Conservation (phyloP, 2,888 invertebrate genomes). For the Idaea dimidiata region DNA sequence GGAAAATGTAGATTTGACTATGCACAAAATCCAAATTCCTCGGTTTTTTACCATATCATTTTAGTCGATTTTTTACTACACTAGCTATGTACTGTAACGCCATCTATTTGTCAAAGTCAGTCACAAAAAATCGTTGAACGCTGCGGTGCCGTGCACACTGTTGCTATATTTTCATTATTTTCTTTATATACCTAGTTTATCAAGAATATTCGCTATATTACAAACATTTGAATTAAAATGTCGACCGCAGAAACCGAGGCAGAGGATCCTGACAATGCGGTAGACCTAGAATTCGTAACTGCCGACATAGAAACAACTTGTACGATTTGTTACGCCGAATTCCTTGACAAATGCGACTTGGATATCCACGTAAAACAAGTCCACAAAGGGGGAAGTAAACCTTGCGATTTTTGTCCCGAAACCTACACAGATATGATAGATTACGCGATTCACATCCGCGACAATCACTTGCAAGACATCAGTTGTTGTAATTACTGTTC, state of each 20-base stretch:
- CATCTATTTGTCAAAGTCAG: not conserved
- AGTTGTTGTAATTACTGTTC: conserved; percentile 49
- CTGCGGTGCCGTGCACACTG: not conserved
- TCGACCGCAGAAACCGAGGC: conserved; percentile 7
- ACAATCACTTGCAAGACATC: conserved; percentile 43
- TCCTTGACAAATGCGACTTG: conserved; percentile 59
- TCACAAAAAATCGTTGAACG: not conserved
- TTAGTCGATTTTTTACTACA: too few species aligned
- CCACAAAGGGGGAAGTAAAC: conserved; percentile 31
- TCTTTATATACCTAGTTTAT: not conserved
- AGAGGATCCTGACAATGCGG: not conserved
- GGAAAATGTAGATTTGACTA: too few species aligned
- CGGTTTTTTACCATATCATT: too few species aligned
- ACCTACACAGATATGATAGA: conserved; percentile 37
- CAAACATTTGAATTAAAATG: conserved; percentile 8
- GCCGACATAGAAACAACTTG: conserved; percentile 49
- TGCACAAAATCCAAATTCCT: too few species aligned
- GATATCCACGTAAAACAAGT: conserved; percentile 50
- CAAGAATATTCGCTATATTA: not conserved
- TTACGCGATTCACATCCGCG: conserved; percentile 51
- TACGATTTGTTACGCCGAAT: conserved; percentile 53
- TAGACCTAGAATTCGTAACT: conserved; percentile 15
- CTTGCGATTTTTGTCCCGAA: conserved; percentile 49
- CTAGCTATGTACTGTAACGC: too few species aligned
- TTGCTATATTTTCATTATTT: not conserved